Base-by-base conservation (phyloP, 2,797 vertebrate species). In the Enteromius thamalakanensis region DNA sequence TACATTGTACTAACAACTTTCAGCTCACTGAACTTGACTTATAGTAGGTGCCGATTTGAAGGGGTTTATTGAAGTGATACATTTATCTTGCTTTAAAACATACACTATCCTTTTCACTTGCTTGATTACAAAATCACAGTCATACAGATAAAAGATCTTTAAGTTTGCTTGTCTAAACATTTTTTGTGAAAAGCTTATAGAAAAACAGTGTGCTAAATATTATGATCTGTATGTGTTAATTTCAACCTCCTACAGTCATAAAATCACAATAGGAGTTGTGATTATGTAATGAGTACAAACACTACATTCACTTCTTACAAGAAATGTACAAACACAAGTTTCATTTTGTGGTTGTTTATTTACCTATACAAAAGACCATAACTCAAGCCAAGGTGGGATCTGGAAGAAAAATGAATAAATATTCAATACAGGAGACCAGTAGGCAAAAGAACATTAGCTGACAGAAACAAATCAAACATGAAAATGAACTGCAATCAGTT, bases 351-450 rank as follows among this genome's bases (percentile, higher is more conserved):
- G 75, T 80, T 53, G 45, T 88, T 90, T 88, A 89, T 90, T 86
- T 80, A 80, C 76, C 87, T 87, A 88, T 83, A 86, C 87, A 87
- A 88, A 87, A 87, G 53, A 85, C 67, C 72, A 76, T 51, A 53
- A 80, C 68, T 45, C 72, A 84, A 85, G 72, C 64, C 76, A 58
- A 68, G 82, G 40, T 40, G 81, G 60, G 58, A 62, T 76, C 87
- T 88, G 67, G 58, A 77, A 79, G 4, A 64, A 3, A 72, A 3
- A 34, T 23, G n/a, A 14, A 14, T 23, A 8, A n/a, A 40, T 0
- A 47, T 17, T 60, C 26, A 64, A 55, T 17, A 1, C 26, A 29
- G 3, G n/a, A 21, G 4, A 34, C 9, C 1, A 0, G 32, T 0
- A 34, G 26, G 3, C 19, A 2, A 6, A 12, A 29, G 5, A 45